A percentile compares a stretch with the other conserved stretches of the same genome.
phyloP scores from a whole-genome alignment of 2,888 invertebrate genomes.

The Acanthosepion esculentum region DNA sequence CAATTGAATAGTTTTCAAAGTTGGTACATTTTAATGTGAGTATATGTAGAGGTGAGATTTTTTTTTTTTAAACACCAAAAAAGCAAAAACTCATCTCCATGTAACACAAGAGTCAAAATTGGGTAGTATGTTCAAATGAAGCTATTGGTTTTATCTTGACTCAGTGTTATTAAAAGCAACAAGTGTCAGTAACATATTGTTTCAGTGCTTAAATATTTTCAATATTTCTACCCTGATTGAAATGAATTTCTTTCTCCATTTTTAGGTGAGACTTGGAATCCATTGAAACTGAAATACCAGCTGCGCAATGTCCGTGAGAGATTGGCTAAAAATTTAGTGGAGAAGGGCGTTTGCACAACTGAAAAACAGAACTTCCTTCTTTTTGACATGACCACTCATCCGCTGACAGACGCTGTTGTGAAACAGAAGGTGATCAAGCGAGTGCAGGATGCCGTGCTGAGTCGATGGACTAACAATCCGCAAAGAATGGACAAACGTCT shows the following conservation, averaged over 20 bases:
- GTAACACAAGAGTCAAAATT: no score
- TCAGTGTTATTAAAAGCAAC: no score
- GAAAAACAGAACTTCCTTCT: constrained; percentile 99
- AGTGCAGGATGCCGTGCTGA: constrained; percentile 96
- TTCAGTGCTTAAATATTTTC: not conserved
- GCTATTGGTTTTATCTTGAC: no score
- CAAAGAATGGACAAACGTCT: constrained; percentile 97
- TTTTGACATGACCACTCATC: constrained; percentile 99
- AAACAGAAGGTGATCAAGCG: constrained; percentile 95
- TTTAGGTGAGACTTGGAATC: constrained; percentile 99
- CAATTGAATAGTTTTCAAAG: no score
- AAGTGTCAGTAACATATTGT: no score
- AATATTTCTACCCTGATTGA: not conserved
- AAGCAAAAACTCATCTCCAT: no score
- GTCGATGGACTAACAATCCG: constrained; percentile 95
- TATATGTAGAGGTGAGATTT: no score
- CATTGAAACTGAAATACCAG: constrained; percentile 97
- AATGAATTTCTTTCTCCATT: constrained; percentile 47
- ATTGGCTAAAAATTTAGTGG: constrained; percentile 98
- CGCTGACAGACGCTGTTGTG: constrained; percentile 93
- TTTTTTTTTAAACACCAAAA: no score
- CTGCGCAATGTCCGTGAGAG: constrained; percentile 98
- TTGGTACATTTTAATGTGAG: no score
- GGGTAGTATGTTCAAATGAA: no score
- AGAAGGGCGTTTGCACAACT: constrained; percentile 98